Evolutionary conservation across 2,797 vertebrate species (phyloP).

Genomic region (Momotus momota): DNA sequence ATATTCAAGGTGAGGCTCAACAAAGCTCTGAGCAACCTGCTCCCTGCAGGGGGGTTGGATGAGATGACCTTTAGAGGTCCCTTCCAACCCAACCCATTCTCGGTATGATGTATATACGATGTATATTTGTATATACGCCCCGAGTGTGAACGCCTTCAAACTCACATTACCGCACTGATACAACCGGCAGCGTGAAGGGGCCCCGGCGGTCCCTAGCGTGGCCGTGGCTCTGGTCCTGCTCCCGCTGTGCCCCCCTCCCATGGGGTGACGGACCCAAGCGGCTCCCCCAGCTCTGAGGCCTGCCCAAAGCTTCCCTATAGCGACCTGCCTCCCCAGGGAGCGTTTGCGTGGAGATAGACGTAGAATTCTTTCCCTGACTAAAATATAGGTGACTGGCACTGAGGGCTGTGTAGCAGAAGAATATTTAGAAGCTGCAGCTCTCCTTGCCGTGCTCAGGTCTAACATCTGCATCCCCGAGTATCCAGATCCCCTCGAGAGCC

Average conservation of each 20-base stretch:
- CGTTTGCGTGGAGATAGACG: not conserved
- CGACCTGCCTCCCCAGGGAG: fast-evolving
- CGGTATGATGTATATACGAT: too few relatives aligned
- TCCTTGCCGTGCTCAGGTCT: not conserved
- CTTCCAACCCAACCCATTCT: too few relatives aligned
- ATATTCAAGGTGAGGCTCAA: too few relatives aligned
- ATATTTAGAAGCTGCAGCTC: not conserved
- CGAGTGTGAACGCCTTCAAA: fast-evolving
- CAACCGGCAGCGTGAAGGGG: fast-evolving
- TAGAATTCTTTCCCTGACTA: not conserved
- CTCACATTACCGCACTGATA: not conserved
- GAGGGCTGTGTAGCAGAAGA: fast-evolving
- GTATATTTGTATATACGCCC: too few relatives aligned
- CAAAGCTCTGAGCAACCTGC: too few relatives aligned
- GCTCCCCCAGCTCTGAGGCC: not conserved
- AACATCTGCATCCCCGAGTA: not conserved
- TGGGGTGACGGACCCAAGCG: not conserved
- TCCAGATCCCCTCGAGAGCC: not conserved
- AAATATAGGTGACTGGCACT: fast-evolving
- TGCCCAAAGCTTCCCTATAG: not conserved
- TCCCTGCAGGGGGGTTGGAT: too few relatives aligned
- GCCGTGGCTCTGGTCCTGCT: not conserved
- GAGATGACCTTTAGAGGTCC: too few relatives aligned
- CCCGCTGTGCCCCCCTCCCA: not conserved
- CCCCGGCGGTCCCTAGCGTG: fast-evolving